Conservation (phyloP, 2,888 invertebrate genomes). For the Stictocephala bisonia region DNA sequence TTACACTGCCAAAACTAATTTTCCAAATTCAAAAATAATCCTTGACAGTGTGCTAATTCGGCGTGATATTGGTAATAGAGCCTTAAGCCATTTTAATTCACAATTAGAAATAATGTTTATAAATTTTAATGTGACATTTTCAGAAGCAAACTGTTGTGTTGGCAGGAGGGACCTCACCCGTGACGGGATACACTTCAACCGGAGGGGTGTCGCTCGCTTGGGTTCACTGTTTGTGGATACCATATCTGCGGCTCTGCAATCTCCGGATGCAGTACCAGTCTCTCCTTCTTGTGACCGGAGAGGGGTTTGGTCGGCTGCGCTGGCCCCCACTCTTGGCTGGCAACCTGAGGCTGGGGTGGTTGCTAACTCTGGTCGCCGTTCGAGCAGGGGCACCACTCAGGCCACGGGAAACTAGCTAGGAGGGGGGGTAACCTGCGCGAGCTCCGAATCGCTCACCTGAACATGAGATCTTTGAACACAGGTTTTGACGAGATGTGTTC, state of each 20-base stretch:
- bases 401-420: conserved; percentile 1
- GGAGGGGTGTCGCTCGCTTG: conserved; percentile 2
- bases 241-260: not conserved
- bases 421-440: not conserved
- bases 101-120: conserved; percentile 7
- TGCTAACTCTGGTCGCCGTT: not conserved
- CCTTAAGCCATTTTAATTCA: not conserved
- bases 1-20: conserved; percentile 14
- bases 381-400: not conserved
- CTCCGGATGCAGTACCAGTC: not conserved
- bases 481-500: conserved; percentile 19
- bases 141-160: conserved; percentile 10
- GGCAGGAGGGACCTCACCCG: too few relatives aligned
- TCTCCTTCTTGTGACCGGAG: not conserved
- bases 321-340: not conserved
- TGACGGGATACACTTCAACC: conserved; percentile 14
- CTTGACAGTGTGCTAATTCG: conserved; percentile 1
- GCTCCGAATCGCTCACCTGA: not conserved
- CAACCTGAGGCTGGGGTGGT: not conserved
- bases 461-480: conserved; percentile 4
- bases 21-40: conserved; percentile 9
- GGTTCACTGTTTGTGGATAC: conserved; percentile 15
- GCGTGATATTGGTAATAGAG: conserved; percentile 9
- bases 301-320: not conserved
- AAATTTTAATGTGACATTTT: not conserved